These are phyloP conservation scores for Solenopsis fugax DNA, from an alignment of 1,140 invertebrate genomes.

Conservation along the genomic window DNA sequence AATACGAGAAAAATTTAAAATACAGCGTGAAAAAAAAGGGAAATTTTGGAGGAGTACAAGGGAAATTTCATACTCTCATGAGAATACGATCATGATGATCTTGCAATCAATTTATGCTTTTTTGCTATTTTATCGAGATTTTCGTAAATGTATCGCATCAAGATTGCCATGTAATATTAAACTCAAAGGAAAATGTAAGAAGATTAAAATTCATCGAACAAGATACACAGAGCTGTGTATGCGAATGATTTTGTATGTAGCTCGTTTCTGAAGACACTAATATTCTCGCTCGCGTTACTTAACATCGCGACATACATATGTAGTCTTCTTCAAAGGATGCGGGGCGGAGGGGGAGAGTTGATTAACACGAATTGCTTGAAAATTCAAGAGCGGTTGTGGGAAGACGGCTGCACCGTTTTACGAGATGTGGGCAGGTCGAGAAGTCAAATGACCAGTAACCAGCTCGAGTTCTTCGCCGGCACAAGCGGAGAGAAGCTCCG, in stretches of 20 bases:
- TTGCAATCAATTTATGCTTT: too few species aligned
- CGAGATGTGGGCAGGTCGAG: conserved; percentile 75
- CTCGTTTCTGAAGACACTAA: not conserved
- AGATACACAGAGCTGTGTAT: not conserved
- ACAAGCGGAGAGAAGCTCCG: conserved; percentile 54
- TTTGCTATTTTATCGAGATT: not conserved
- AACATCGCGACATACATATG: not conserved
- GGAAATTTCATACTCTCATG: too few species aligned
- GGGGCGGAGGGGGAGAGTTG: conserved; percentile 10
- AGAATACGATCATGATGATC: too few species aligned
- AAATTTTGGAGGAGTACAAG: too few species aligned
- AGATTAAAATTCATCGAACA: not conserved
- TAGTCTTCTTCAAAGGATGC: not conserved
- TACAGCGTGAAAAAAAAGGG: too few species aligned
- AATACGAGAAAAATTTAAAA: too few species aligned
- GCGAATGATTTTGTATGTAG: not conserved
- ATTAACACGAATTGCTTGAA: conserved; percentile 71
- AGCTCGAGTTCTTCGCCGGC: conserved; percentile 56
- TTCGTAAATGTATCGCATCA: not conserved
- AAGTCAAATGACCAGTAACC: conserved; percentile 77
- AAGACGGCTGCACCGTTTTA: conserved; percentile 50
- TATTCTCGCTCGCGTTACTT: not conserved
- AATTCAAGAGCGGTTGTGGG: conserved; percentile 65
- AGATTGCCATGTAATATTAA: not conserved
- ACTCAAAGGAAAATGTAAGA: not conserved